Evolutionary conservation across 2,888 invertebrate species (phyloP).

Genomic region (Meloe dianella): DNA sequence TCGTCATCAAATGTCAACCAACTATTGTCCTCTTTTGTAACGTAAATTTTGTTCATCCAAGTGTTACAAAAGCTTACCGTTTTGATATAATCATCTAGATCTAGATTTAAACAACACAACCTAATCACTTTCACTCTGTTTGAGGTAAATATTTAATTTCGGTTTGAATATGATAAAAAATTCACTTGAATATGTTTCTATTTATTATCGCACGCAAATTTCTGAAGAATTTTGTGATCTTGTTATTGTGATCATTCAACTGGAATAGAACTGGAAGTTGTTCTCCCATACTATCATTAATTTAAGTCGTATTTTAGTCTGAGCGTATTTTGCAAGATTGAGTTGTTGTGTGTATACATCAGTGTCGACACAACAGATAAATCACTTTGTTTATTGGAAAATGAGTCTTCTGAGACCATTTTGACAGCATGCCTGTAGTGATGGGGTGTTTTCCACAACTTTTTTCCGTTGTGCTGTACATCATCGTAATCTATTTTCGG

Average conservation of each 20-base stretch:
- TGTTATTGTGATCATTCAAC: not conserved
- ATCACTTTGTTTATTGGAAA: slow-evolving; percentile 17
- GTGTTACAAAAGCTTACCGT: slow-evolving; percentile 14
- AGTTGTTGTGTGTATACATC: slow-evolving; percentile 7
- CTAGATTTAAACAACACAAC: not conserved
- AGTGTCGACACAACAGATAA: slow-evolving; percentile 9
- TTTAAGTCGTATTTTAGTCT: slow-evolving; percentile 4
- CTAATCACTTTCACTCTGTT: not conserved
- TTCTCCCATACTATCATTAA: slow-evolving; percentile 1
- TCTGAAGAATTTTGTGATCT: not conserved
- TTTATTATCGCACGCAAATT: too few species aligned
- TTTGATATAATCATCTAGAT: slow-evolving; percentile 1
- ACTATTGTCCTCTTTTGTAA: slow-evolving; percentile 24
- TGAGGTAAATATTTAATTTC: not conserved
- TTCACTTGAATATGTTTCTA: too few species aligned
- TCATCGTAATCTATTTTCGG: not conserved
- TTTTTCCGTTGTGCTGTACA: not conserved
- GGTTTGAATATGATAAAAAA: not conserved
- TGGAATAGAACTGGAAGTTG: not conserved
- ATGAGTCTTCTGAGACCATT: slow-evolving; percentile 3
- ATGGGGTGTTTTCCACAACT: not conserved
- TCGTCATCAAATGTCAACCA: slow-evolving; percentile 31
- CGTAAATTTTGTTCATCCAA: slow-evolving; percentile 19
- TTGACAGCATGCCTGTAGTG: not conserved
- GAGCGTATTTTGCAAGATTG: not conserved